Evolutionary conservation across 2,888 invertebrate genomes (phyloP).

Genomic region (Drosophila limbata): DNA sequence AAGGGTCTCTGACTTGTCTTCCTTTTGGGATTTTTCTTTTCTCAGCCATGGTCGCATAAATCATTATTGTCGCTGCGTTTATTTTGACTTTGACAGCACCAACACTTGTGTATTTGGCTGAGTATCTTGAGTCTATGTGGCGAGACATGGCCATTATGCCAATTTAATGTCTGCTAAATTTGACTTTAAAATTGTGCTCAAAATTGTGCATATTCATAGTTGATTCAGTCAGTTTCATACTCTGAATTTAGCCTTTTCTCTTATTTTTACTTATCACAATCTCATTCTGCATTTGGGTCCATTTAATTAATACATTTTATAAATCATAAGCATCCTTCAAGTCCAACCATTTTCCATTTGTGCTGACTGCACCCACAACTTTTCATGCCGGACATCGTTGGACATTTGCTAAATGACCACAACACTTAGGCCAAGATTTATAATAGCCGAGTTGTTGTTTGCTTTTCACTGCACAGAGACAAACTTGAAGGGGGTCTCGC

Average conservation of each 20-base stretch:
- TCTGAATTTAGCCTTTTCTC: background rate
- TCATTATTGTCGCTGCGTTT: constrained; percentile 76
- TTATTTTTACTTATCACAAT: constrained; percentile 24
- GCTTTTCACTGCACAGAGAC: constrained; percentile 65
- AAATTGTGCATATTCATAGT: constrained; percentile 3
- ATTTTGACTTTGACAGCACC: constrained; percentile 76
- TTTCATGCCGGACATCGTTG: constrained; percentile 69
- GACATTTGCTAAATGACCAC: constrained; percentile 80
- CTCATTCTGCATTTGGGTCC: constrained; percentile 36
- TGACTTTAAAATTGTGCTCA: constrained; percentile 11
- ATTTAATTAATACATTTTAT: constrained; percentile 77
- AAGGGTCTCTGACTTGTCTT: constrained; percentile 35
- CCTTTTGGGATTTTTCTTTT: constrained; percentile 39
- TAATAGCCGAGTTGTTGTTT: constrained; percentile 71
- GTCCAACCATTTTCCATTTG: constrained; percentile 24
- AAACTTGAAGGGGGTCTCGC: constrained; percentile 46
- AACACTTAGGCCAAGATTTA: constrained; percentile 82
- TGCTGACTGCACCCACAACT: constrained; percentile 48
- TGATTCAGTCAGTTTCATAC: background rate
- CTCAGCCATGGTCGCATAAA: constrained; percentile 53
- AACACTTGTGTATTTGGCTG: constrained; percentile 51
- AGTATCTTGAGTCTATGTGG: constrained; percentile 5
- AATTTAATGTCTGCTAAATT: constrained; percentile 36
- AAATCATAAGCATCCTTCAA: constrained; percentile 53
- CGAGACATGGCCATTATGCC: constrained; percentile 21